These are phyloP conservation scores for Protophormia terraenovae DNA, from an alignment of 2,888 invertebrate genomes.

Conservation along the genomic window DNA sequence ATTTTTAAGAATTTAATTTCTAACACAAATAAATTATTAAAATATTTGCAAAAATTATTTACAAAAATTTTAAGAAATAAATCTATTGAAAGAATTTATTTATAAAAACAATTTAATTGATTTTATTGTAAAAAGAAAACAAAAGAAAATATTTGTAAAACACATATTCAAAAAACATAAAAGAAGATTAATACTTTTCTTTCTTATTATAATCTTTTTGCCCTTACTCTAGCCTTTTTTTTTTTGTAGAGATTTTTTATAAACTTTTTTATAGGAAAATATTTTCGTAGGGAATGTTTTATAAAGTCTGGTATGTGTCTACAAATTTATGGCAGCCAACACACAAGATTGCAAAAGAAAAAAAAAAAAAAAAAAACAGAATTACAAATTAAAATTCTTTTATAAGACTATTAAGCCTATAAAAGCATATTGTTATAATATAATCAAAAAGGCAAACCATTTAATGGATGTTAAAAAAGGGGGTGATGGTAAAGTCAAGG, in stretches of 20 bases:
- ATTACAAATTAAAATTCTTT: slow-evolving; percentile 39
- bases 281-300: slow-evolving; percentile 22
- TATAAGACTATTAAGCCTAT: slow-evolving; percentile 24
- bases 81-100: slow-evolving; percentile 24
- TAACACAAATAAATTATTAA: background rate
- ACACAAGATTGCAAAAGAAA: background rate
- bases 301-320: slow-evolving; percentile 63
- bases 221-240: too few relatives aligned
- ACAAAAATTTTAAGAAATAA: background rate
- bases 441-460: background rate
- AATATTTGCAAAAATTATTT: background rate
- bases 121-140: background rate
- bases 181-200: too few relatives aligned
- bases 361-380: slow-evolving; percentile 23
- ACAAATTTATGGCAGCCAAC: slow-evolving; percentile 47
- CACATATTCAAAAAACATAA: too few relatives aligned
- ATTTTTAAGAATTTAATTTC: background rate
- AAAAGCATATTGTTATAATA: background rate
- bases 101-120: slow-evolving; percentile 34
- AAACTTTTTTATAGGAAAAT: background rate
- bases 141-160: slow-evolving; percentile 7
- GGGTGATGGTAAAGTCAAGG: background rate
- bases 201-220: too few relatives aligned
- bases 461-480: background rate
- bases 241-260: too few relatives aligned